Base-by-base conservation (phyloP, 2,113 vertebrate species). In the Lutjanus erythropterus region DNA sequence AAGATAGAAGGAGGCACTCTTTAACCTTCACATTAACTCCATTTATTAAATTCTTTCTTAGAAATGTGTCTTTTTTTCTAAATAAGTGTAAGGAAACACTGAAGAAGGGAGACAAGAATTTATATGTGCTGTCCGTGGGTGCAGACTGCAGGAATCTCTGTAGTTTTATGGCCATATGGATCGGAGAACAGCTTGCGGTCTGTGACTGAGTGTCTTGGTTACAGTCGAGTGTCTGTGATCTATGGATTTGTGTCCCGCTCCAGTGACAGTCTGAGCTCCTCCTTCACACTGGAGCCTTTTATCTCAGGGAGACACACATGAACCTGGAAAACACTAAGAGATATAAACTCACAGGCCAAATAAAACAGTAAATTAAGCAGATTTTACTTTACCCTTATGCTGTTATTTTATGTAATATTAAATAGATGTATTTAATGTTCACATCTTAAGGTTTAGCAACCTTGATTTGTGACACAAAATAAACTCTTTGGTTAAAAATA, bases 191-290 rank as follows among this genome's bases (percentile, higher is more conserved):
- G 88, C 71, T 79, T 74, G 80, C 42, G 21, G 68, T 55, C 84
- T 89, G 66, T 88, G 87, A 86, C 68, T 81, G 69, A 65, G 55
- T 64, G 75, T 91, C 86, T 92, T 88, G 73, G 91, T 93, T 94
- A 86, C 91, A 91, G 75, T 49, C 50, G 56, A 76, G 80, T 72
- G 72, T 86, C 76, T 92, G 80, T 89, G 91, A 94, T 93, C 87
- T 90, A 79, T 86, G 67, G 78, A 72, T 85, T 65, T 53, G 46
- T 68, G 90, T 91, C 82, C 78, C 71, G 81, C 89, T 91, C 70
- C 82, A 81, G 69, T 86, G 86, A 79, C 60, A 61, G 50, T 53
- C 44, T 47, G 78, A 27, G 76, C 69, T 71, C 64, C 64, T 83
- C 72, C 78, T 77, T 84, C 50, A 62, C 58, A 52, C 80, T 41